Percentiles rank a stretch among this genome's conserved stretches.
Conservation (phyloP, 2,797 vertebrate species). For the Setipinna tenuifilis region DNA sequence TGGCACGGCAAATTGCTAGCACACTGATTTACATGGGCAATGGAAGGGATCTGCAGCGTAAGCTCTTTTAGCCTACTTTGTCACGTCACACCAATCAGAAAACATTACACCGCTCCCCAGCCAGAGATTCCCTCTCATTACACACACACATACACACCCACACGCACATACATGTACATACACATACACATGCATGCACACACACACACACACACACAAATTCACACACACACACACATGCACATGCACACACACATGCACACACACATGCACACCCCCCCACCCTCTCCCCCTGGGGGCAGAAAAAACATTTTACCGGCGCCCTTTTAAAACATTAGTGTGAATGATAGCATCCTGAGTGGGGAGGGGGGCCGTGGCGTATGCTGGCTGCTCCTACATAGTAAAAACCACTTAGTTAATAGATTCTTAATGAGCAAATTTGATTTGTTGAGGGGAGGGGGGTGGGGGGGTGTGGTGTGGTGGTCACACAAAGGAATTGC, state of each 20-base stretch:
- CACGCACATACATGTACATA: neutral
- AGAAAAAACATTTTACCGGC: neutral
- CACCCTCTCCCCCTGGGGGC: neutral
- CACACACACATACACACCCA: neutral
- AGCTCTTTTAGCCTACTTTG: neutral
- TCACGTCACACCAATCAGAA: neutral
- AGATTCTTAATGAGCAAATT: slow-evolving; percentile 24
- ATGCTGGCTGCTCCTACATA: neutral
- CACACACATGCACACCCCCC: neutral
- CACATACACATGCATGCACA: neutral
- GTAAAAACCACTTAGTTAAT: slow-evolving; percentile 27
- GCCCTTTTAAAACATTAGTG: slow-evolving; percentile 16
- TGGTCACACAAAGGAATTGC: neutral
- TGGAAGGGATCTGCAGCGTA: neutral
- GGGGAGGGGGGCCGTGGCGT: neutral
- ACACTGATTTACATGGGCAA: neutral
- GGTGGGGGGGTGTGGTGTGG: neutral
- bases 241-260: neutral
- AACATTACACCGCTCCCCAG: neutral
- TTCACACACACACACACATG: neutral
- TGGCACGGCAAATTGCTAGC: neutral
- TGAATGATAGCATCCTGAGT: slow-evolving; percentile 9
- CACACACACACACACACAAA: neutral
- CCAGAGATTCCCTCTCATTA: neutral
- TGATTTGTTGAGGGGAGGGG: neutral